These are phyloP conservation scores for Talpa occidentalis DNA, from an alignment of 2,113 vertebrate species.

Conservation along the genomic window DNA sequence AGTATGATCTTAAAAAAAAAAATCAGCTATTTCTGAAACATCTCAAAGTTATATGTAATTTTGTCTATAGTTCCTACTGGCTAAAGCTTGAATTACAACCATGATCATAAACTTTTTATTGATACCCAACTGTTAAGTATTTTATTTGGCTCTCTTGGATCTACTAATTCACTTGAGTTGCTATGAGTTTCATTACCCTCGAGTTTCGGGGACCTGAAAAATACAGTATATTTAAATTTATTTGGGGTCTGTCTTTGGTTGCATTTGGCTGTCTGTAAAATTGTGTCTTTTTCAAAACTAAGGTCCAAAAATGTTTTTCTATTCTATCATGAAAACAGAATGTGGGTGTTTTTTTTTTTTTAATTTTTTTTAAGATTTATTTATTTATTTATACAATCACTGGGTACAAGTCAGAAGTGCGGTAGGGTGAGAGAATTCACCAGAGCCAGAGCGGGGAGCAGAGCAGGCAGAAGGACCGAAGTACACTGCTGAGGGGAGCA, in stretches of 20 bases:
- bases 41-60: constrained; percentile 44
- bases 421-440: no score
- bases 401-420: no score
- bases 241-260: constrained; percentile 79
- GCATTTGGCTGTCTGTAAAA: constrained; percentile 72
- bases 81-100: constrained; percentile 76
- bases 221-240: constrained; percentile 79
- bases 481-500: no score
- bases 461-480: no score
- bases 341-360: neutral
- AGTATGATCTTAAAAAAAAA: constrained; percentile 22
- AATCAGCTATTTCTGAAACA: constrained; percentile 48
- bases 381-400: no score
- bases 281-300: constrained; percentile 63
- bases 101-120: constrained; percentile 79
- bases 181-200: constrained; percentile 79
- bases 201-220: constrained; percentile 58
- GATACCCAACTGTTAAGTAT: constrained; percentile 80
- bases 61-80: constrained; percentile 24
- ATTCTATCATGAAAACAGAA: constrained; percentile 80
- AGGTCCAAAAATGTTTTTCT: constrained; percentile 73
- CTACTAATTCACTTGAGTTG: constrained; percentile 82
- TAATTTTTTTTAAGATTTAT: no score
- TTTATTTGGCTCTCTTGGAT: constrained; percentile 83
- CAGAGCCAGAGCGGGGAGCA: no score